A percentile compares a stretch with the other conserved stretches of the same genome.
Conservation (phyloP, 2,797 vertebrate genomes). For the Dipus sagitta region DNA sequence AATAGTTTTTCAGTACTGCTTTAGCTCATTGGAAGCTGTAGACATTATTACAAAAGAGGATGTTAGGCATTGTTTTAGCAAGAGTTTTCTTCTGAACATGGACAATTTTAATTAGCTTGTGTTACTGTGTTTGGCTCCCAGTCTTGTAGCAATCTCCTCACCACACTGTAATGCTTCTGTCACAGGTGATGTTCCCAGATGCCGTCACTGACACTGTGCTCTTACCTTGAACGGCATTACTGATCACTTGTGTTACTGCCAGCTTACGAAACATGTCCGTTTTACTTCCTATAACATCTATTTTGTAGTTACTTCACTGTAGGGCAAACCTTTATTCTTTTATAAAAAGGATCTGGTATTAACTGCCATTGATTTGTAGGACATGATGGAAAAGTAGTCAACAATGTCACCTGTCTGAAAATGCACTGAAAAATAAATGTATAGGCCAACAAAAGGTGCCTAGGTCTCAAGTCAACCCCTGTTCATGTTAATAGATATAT, state of each 20-base stretch:
- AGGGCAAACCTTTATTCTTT: slow-evolving; percentile 66
- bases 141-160: slow-evolving; percentile 55
- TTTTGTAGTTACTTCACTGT: slow-evolving; percentile 50
- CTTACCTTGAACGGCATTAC: slow-evolving; percentile 41
- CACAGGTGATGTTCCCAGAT: background rate
- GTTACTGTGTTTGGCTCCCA: slow-evolving; percentile 40
- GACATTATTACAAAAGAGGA: background rate
- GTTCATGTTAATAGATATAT: background rate
- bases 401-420: slow-evolving; percentile 55
- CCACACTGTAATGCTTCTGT: slow-evolving; percentile 20
- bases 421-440: slow-evolving; percentile 51
- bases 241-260: slow-evolving; percentile 59
- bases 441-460: slow-evolving; percentile 29
- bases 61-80: background rate
- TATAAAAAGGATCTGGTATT: slow-evolving; percentile 59
- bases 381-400: slow-evolving; percentile 61
- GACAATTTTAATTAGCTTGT: background rate
- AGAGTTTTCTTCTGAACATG: background rate
- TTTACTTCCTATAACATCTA: slow-evolving; percentile 45
- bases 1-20: slow-evolving; percentile 2
- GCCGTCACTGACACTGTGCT: slow-evolving; percentile 29
- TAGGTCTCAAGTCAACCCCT: background rate
- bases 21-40: background rate
- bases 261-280: background rate
- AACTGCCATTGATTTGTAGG: slow-evolving; percentile 62